Percentiles rank a stretch among this genome's conserved stretches.
phyloP scores from a whole-genome alignment of 2,113 vertebrate genomes.

The Nanger granti region DNA sequence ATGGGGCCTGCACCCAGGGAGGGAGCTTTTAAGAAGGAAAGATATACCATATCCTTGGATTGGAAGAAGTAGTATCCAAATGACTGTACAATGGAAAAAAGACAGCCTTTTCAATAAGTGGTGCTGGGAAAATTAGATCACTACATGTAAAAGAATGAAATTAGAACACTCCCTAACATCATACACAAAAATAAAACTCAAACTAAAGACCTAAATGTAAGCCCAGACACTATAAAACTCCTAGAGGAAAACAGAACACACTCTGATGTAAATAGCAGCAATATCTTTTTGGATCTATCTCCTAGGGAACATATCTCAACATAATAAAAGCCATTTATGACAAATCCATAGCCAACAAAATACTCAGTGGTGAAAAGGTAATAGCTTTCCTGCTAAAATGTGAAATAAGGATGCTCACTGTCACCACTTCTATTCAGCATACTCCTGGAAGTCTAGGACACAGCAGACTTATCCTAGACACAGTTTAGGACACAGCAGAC shows the following conservation, averaged over 20 bases:
- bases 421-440: background rate
- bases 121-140: background rate
- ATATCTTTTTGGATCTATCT: background rate
- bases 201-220: background rate
- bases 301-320: background rate
- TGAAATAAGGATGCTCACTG: background rate
- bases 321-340: background rate
- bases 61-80: background rate
- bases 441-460: background rate
- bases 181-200: background rate
- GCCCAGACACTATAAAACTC: background rate
- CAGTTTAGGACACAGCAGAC: background rate
- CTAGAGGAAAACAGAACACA: background rate
- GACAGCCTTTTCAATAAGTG: background rate
- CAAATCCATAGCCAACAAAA: background rate
- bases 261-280: background rate
- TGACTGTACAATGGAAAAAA: background rate
- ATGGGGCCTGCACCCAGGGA: background rate
- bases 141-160: background rate
- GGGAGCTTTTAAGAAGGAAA: background rate
- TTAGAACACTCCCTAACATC: background rate
- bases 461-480: background rate
- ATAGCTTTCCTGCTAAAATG: background rate
- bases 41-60: background rate
- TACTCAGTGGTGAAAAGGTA: background rate